phyloP scores from a whole-genome alignment of 2,113 vertebrate species.

The Ivindomyrus marchei region DNA sequence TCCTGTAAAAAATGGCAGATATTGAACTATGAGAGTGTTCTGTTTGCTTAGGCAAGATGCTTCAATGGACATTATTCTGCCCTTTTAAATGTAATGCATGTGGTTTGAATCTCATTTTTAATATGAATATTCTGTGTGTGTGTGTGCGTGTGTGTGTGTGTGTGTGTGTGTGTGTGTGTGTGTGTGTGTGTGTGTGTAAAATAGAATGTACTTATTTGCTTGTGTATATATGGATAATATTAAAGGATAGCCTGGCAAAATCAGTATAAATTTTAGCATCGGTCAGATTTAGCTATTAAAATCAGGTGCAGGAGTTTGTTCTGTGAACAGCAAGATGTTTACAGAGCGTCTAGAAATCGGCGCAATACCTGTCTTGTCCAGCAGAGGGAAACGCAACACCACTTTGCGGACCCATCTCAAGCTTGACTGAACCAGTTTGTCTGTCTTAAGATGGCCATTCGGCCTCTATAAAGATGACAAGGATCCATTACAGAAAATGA shows the following conservation, averaged over 20 bases:
- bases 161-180: neutral
- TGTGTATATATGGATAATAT: neutral
- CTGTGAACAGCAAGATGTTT: neutral
- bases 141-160: neutral
- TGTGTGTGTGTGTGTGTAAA: neutral
- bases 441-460: constrained; percentile 63
- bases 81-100: neutral
- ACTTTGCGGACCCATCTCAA: constrained; percentile 17
- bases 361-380: constrained; percentile 29
- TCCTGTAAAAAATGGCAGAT: neutral
- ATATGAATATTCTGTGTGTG: neutral
- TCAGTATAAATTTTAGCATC: neutral
- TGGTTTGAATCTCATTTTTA: neutral
- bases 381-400: constrained; percentile 54
- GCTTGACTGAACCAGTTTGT: constrained; percentile 45
- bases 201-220: neutral
- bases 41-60: neutral
- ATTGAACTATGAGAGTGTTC: neutral
- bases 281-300: neutral
- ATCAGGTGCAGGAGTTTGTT: neutral
- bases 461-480: constrained; percentile 69
- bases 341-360: neutral
- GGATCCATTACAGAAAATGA: constrained; percentile 74
- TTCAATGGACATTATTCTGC: neutral
- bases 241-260: neutral